Conservation (phyloP, 64 coral and sea anemone species). For the Catalaphyllia jardinei region DNA sequence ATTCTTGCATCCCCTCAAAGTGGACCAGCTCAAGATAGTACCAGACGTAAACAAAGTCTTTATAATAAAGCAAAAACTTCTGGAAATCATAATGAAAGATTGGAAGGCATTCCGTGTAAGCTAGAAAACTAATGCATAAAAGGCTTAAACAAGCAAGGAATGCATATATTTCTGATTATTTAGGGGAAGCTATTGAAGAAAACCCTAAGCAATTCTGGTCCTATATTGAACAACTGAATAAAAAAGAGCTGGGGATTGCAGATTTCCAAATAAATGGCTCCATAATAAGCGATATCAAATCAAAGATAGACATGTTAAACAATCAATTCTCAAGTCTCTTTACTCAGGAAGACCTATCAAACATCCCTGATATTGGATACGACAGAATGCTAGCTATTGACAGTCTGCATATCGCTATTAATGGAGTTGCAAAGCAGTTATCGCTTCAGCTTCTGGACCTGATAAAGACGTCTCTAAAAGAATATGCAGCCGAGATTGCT, state of each 20-base stretch:
- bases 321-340: too few relatives aligned
- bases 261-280: conserved; percentile 49
- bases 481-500: too few relatives aligned
- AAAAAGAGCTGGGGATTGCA: conserved; percentile 17
- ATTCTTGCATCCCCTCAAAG: conserved; percentile 60
- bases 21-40: conserved; percentile 54
- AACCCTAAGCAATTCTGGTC: conserved; percentile 70
- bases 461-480: too few relatives aligned
- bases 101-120: conserved; percentile 39
- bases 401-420: too few relatives aligned
- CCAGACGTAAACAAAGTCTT: conserved; percentile 65
- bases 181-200: conserved; percentile 52
- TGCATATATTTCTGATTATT: conserved; percentile 44
- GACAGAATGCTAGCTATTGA: too few relatives aligned
- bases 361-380: too few relatives aligned
- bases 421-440: too few relatives aligned
- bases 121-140: conserved; percentile 62
- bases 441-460: too few relatives aligned
- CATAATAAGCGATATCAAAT: too few relatives aligned
- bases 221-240: conserved; percentile 37
- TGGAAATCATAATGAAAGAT: conserved; percentile 23
- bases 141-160: conserved; percentile 28
- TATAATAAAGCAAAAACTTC: conserved; percentile 67
- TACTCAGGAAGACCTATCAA: too few relatives aligned
- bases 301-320: too few relatives aligned